phyloP scores from a whole-genome alignment of 2,888 invertebrate genomes.

The Brachyptera risi region DNA sequence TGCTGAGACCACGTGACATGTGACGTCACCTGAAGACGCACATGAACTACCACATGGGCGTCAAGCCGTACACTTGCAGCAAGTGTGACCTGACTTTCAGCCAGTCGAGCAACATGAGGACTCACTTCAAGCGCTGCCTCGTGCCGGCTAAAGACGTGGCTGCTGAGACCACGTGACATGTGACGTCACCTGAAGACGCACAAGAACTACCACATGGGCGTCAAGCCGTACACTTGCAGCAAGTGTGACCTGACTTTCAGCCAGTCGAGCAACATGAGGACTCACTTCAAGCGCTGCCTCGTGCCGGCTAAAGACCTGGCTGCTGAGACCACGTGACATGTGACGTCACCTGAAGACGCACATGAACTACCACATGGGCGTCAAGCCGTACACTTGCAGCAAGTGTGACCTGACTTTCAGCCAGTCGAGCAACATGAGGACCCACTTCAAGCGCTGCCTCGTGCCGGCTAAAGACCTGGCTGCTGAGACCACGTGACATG shows the following conservation, averaged over 20 bases:
- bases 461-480: constrained; percentile 31
- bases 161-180: no score
- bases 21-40: constrained; percentile 80
- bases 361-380: constrained; percentile 56
- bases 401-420: constrained; percentile 59
- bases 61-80: background rate
- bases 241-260: constrained; percentile 59
- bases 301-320: constrained; percentile 31
- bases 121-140: constrained; percentile 73
- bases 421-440: constrained; percentile 83
- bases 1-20: no score
- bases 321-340: no score
- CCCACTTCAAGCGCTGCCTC: constrained; percentile 73
- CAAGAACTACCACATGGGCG: constrained; percentile 56
- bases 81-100: constrained; percentile 59
- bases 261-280: constrained; percentile 83
- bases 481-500: no score
- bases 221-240: background rate
- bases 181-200: constrained; percentile 80
- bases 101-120: constrained; percentile 83
- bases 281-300: constrained; percentile 73
- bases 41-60: constrained; percentile 56
- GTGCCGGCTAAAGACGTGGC: constrained; percentile 31
- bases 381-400: background rate
- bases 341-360: constrained; percentile 80